Base-by-base conservation (phyloP, 2,113 vertebrate genomes). In the Grallaria varia region DNA sequence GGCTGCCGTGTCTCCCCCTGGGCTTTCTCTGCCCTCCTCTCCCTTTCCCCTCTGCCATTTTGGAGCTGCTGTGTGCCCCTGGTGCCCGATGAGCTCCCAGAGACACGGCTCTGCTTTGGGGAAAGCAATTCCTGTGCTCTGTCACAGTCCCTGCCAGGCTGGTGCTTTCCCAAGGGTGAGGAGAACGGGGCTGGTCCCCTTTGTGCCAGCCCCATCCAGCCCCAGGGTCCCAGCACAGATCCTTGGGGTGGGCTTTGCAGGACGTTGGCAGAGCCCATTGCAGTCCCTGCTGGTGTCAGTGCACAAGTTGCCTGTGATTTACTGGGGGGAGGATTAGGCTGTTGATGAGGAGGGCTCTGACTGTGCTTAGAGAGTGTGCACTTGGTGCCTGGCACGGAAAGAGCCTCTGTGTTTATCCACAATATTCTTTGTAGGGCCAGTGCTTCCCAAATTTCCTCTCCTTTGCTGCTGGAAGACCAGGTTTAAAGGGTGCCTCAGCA, bases 351-450 rank as follows among this genome's bases (percentile, higher is more conserved):
- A 81, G 52, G 16, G 67, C 39, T 39, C 50, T 33, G 37, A 9
- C 37, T 42, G 40, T 42, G 40, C 10, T 42, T 42, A 42, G 68
- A 37, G 71, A 59, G n/a, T 2, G 15, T 76, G 53, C 56, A 59
- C 40, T 35, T 25, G 80, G 67, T 80, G 92, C 79, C 91, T 83
- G 68, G 90, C 93, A 94, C 60, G 44, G 21, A 87, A 95, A 75
- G 83, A 81, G 68, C 93, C 94, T 84, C 78, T 91, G 16, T 79
- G 55, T 84, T 97, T 95, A 55, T 73, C 95, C 94, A 39, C 53
- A 77, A 14, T 44, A 27, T 86, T 71, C 55, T 83, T 77, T 52
- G 31, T 53, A 90, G 79, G 55, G 27, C 14, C 31, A 15, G 22
- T 30, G 47, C 55, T 90, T 87, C 85, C 63, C 21, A 93, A 84